Percentiles rank a stretch among this genome's conserved stretches.
phyloP scores from a whole-genome alignment of 64 coral and sea anemone genomes.

The Porites lutea region DNA sequence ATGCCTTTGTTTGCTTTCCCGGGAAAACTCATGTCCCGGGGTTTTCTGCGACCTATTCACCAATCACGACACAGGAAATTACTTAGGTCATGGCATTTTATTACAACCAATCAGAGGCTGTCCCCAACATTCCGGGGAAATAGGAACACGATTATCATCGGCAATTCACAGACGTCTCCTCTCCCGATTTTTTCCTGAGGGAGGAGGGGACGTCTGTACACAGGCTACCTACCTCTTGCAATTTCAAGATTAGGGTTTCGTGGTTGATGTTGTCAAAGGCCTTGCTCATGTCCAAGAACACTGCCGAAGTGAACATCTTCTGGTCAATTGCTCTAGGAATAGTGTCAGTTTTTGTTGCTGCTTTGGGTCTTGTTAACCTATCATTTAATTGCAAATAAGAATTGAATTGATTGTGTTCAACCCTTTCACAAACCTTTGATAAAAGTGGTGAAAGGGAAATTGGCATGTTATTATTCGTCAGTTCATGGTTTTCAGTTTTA shows the following conservation, averaged over 20 bases:
- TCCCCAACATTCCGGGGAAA: background rate
- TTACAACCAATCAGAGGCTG: no score
- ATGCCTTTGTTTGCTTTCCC: no score
- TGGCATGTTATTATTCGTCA: background rate
- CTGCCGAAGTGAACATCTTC: background rate
- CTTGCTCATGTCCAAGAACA: background rate
- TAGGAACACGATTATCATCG: no score
- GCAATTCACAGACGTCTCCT: no score
- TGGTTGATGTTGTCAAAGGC: slow-evolving; percentile 30
- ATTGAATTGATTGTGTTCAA: slow-evolving; percentile 4
- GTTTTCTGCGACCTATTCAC: no score
- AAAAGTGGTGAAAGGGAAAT: slow-evolving; percentile 53
- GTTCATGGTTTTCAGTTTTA: slow-evolving; percentile 36
- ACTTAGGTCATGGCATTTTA: no score
- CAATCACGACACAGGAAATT: no score
- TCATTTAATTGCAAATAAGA: background rate
- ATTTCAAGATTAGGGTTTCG: slow-evolving; percentile 12
- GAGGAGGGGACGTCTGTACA: no score
- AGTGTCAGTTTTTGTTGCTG: slow-evolving; percentile 23
- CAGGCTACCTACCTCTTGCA: slow-evolving; percentile 24
- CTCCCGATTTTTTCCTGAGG: no score
- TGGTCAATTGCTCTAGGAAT: background rate
- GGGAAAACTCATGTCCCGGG: no score
- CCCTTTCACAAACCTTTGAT: slow-evolving; percentile 21
- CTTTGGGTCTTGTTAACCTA: slow-evolving; percentile 33